Evolutionary conservation across 2,888 invertebrate genomes (phyloP).

Genomic region (Stictocephala bisonia): DNA sequence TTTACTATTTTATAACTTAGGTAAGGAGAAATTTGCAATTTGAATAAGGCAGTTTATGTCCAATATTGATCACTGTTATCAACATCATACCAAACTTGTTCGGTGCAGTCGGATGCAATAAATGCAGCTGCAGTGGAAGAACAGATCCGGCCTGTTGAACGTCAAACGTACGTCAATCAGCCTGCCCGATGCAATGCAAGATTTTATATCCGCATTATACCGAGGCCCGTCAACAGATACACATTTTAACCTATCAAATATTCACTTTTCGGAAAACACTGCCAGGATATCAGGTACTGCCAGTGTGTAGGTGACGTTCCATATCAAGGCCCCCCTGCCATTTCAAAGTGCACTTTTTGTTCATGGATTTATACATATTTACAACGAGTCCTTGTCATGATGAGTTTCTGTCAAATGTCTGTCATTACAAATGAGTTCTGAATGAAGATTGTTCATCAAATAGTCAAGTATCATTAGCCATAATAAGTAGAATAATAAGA

Average conservation of each 20-base stretch:
- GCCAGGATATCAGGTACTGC: constrained; percentile 17
- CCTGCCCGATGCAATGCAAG: constrained; percentile 35
- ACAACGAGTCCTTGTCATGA: constrained; percentile 17
- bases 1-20: too few relatives aligned
- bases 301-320: constrained; percentile 27
- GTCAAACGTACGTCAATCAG: constrained; percentile 30
- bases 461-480: too few relatives aligned
- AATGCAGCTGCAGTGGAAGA: constrained; percentile 17
- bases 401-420: constrained; percentile 27
- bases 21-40: too few relatives aligned
- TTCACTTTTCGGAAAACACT: constrained; percentile 31
- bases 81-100: too few relatives aligned
- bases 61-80: too few relatives aligned
- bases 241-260: constrained; percentile 43
- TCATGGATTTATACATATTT: constrained; percentile 35
- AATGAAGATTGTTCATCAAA: too few relatives aligned
- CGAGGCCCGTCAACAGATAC: constrained; percentile 32
- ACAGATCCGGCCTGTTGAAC: constrained; percentile 7
- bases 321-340: constrained; percentile 28
- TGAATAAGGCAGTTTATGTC: too few relatives aligned
- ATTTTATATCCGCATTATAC: constrained; percentile 35
- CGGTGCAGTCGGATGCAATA: constrained; percentile 36
- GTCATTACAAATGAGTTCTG: too few relatives aligned
- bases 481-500: too few relatives aligned
- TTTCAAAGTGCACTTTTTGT: constrained; percentile 41